These are phyloP conservation scores for Tinamus major DNA, from an alignment of 2,797 vertebrate species.

Conservation along the genomic window DNA sequence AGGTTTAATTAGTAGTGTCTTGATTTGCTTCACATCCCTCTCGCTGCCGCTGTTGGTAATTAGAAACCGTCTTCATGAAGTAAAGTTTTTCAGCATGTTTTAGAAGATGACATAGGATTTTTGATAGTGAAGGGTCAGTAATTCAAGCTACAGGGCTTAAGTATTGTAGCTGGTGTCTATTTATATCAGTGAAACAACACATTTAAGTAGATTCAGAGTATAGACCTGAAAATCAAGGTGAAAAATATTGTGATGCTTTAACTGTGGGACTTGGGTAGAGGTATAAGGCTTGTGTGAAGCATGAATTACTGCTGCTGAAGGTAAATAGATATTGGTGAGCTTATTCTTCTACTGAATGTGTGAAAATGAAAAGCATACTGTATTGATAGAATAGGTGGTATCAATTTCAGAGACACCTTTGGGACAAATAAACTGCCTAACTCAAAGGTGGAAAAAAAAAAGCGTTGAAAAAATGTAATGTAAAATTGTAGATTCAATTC, in stretches of 20 bases:
- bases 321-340: constrained; percentile 47
- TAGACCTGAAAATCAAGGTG: not conserved
- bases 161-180: not conserved
- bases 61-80: constrained; percentile 17
- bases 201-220: not conserved
- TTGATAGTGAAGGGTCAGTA: not conserved
- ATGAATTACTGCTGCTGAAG: constrained; percentile 30
- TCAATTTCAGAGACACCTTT: constrained; percentile 21
- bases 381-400: not conserved
- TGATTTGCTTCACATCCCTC: constrained; percentile 27
- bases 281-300: constrained; percentile 34
- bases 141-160: not conserved
- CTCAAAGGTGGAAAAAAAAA: constrained; percentile 18
- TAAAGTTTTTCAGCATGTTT: not conserved
- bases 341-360: constrained; percentile 21
- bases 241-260: constrained; percentile 26
- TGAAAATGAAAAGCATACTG: not conserved
- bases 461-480: constrained; percentile 1
- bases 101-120: not conserved
- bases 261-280: constrained; percentile 28
- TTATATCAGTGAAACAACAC: not conserved
- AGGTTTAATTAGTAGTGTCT: constrained; percentile 38
- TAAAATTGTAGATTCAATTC: constrained; percentile 34
- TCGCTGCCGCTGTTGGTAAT: constrained; percentile 54
- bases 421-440: constrained; percentile 6